These are phyloP conservation scores for Drosophila longiperda DNA, from an alignment of 2,888 invertebrate species.

Conservation along the genomic window DNA sequence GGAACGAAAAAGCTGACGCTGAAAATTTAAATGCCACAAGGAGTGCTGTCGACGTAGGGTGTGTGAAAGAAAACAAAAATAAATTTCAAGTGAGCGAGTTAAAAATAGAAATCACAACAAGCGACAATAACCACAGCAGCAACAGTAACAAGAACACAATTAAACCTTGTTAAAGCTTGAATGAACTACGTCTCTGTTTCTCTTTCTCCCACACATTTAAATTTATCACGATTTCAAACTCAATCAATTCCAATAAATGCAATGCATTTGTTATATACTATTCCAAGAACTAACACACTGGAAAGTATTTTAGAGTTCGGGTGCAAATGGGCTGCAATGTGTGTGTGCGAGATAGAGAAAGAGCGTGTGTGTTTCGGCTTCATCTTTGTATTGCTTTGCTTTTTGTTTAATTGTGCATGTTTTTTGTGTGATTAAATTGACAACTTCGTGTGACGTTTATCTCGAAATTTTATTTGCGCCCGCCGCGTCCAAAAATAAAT, in stretches of 20 bases:
- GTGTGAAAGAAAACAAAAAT: slow-evolving; percentile 31
- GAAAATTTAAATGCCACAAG: slow-evolving; percentile 32
- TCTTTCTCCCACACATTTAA: background rate
- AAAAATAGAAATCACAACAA: slow-evolving; percentile 49
- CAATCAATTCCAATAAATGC: slow-evolving; percentile 9
- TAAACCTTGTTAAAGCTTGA: slow-evolving; percentile 24
- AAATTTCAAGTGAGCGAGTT: slow-evolving; percentile 41
- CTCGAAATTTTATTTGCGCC: slow-evolving; percentile 45
- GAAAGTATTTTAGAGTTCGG: background rate
- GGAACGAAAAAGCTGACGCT: slow-evolving; percentile 6
- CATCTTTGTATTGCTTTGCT: slow-evolving; percentile 25
- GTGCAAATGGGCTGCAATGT: slow-evolving; percentile 3
- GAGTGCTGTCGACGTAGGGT: slow-evolving; percentile 21
- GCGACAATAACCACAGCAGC: slow-evolving; percentile 1
- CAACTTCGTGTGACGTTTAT: slow-evolving; percentile 49
- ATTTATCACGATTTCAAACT: background rate
- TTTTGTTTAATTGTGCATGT: slow-evolving; percentile 14
- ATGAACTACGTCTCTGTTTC: background rate
- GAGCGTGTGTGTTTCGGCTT: background rate
- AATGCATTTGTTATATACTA: background rate
- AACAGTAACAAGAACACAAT: slow-evolving; percentile 51
- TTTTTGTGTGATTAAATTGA: slow-evolving; percentile 40
- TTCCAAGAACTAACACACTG: slow-evolving; percentile 9
- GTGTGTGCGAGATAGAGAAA: background rate
- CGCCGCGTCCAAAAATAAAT: slow-evolving; percentile 47